Evolutionary conservation across 1,140 invertebrate species (phyloP).

Genomic region (Ditylenchus dipsaci): DNA sequence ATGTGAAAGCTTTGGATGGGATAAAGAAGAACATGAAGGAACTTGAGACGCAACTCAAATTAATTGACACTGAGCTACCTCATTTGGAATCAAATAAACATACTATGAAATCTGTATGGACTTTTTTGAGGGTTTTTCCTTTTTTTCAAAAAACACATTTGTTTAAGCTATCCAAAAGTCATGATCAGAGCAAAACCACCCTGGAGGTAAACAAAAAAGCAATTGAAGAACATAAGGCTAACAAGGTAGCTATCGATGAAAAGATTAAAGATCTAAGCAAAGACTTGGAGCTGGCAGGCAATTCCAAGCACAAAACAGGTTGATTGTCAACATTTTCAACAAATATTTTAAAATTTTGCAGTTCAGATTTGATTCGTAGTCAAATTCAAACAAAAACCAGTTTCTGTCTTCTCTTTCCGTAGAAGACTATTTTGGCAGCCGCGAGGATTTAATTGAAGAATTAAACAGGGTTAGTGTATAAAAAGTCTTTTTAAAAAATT

Average conservation of each 20-base stretch:
- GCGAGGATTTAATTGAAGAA: background rate
- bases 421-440: conserved; percentile 6
- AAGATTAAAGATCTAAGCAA: conserved; percentile 7
- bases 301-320: conserved; percentile 21
- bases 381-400: background rate
- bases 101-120: conserved; percentile 4
- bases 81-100: conserved; percentile 36
- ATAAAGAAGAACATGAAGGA: conserved; percentile 72
- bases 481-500: background rate
- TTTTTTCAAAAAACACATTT: too few species aligned
- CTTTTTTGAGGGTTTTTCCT: conserved; percentile 11
- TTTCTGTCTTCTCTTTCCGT: background rate
- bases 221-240: conserved; percentile 13
- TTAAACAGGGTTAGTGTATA: background rate
- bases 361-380: background rate
- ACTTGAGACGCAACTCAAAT: conserved; percentile 58
- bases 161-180: conserved; percentile 15
- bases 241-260: conserved; percentile 10
- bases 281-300: conserved; percentile 16
- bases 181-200: conserved; percentile 16
- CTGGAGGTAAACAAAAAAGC: conserved; percentile 15
- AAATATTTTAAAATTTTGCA: background rate
- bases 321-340: background rate
- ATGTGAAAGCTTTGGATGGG: conserved; percentile 82
- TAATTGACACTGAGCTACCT: conserved; percentile 41